These are phyloP conservation scores for Notospermus geniculatus DNA, from an alignment of 1,140 invertebrate species.

Conservation along the genomic window DNA sequence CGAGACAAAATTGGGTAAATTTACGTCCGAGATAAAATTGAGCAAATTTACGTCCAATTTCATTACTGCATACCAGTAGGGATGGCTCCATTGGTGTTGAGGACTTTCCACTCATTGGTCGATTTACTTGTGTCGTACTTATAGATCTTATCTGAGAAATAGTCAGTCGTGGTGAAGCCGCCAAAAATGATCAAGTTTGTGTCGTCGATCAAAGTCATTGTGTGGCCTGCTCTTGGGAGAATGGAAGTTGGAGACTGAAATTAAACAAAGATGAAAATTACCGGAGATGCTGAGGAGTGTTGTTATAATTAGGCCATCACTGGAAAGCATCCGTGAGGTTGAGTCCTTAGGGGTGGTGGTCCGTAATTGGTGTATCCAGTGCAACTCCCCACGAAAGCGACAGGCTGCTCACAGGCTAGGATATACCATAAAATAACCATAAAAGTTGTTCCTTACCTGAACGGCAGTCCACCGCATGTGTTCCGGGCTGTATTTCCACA, in stretches of 20 bases:
- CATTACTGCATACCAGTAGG: constrained; percentile 68
- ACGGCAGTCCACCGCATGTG: background rate
- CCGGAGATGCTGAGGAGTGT: too few relatives aligned
- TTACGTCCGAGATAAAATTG: too few relatives aligned
- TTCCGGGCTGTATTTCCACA: constrained; percentile 1
- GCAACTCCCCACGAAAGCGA: too few relatives aligned
- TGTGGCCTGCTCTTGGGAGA: constrained; percentile 80
- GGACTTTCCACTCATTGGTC: constrained; percentile 65
- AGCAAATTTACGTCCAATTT: too few relatives aligned
- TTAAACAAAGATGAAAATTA: too few relatives aligned
- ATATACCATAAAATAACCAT: background rate
- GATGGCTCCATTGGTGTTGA: constrained; percentile 64
- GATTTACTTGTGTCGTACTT: constrained; percentile 74
- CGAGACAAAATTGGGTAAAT: too few relatives aligned
- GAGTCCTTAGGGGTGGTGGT: too few relatives aligned
- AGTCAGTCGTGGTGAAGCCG: constrained; percentile 72
- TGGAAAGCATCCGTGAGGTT: too few relatives aligned
- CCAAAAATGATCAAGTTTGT: constrained; percentile 82
- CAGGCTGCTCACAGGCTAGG: too few relatives aligned
- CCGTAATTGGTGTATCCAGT: too few relatives aligned
- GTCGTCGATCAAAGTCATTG: constrained; percentile 74
- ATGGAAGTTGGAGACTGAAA: constrained; percentile 20
- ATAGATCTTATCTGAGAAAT: constrained; percentile 68
- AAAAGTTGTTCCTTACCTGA: background rate
- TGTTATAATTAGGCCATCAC: too few relatives aligned